Base-by-base conservation (phyloP, 2,797 vertebrate genomes). In the Prunella strophiata region DNA sequence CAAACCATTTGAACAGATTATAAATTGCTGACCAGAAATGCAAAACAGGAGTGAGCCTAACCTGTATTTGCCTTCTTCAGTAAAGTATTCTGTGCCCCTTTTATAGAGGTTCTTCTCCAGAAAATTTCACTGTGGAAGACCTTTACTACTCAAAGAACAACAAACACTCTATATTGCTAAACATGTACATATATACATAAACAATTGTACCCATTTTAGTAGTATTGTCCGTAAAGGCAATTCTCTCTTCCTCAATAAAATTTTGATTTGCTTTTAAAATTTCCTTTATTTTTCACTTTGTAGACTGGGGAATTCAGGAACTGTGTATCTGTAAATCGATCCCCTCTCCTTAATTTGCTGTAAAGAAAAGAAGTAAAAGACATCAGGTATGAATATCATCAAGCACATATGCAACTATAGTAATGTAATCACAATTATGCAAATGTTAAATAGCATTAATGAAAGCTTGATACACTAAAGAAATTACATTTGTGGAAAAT, bases 261-360 rank as follows among this genome's bases (percentile, higher is more conserved):
- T 93, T 91, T 97, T 72, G 91, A 58, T 95, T 97, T 97, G 82
- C 91, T 96, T 93, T 97, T 97, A 93, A 97, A 97, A 61, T 40
- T 91, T 94, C 20, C 67, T 87, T 86, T 97, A 16, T 76, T 89
- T 94, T 96, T 95, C 4, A 92, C 85, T 96, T 98, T 99, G 91
- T 97, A 98, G 94, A 99, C 63, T 9, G 98, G 98, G 16, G 98
- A 98, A 80, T 94, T 30, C 85, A 99, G 97, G 96, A 99, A 99
- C 52, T 97, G 92, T 57, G 97, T 65, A 86, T 99, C 98, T 77
- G 99, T 99, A 95, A 98, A 98, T 42, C 79, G 98, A 95, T 99
- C 99, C 32, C 98, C 99, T 40, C 98, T 98, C 3, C 99, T 98
- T 48, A 99, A 98, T 97, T 99, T 99, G 94, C 99, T 99, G 95